Conservation (phyloP, 92 coral and sea anemone species). For the Siderastrea siderea region DNA sequence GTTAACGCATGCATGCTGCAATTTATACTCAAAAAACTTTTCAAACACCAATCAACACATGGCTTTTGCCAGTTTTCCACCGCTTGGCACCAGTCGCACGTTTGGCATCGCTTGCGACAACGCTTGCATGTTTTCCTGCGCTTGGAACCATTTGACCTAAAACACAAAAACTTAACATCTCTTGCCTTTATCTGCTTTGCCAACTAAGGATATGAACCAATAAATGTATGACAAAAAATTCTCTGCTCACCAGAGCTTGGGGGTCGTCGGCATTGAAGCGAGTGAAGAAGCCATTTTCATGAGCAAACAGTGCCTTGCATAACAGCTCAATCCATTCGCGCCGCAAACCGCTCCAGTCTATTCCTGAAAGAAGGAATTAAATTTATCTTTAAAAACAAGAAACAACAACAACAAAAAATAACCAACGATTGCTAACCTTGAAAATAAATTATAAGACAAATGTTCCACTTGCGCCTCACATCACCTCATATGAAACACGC, state of each 20-base stretch:
- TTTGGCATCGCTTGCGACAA: not conserved
- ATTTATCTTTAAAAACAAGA: too few species aligned
- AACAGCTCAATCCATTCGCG: conserved; percentile 94
- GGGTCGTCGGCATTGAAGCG: conserved; percentile 94
- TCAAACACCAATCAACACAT: too few species aligned
- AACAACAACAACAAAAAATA: too few species aligned
- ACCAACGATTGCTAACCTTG: too few species aligned
- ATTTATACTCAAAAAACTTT: too few species aligned
- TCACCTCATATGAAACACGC: too few species aligned
- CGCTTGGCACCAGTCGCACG: not conserved
- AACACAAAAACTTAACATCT: not conserved
- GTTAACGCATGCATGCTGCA: too few species aligned
- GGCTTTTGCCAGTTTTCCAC: not conserved
- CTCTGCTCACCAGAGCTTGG: conserved; percentile 90
- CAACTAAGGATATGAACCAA: not conserved
- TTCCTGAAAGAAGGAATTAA: conserved; percentile 54
- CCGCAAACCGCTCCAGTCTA: conserved; percentile 95
- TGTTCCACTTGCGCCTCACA: too few species aligned
- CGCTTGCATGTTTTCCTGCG: not conserved
- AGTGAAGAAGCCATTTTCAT: conserved; percentile 83
- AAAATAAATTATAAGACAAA: too few species aligned
- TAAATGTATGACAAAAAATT: not conserved
- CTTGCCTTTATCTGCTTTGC: not conserved
- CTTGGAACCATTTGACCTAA: not conserved
- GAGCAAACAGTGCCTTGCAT: conserved; percentile 85